These are phyloP conservation scores for Pyrrhosoma nymphula DNA, from an alignment of 2,888 invertebrate genomes.

Conservation along the genomic window DNA sequence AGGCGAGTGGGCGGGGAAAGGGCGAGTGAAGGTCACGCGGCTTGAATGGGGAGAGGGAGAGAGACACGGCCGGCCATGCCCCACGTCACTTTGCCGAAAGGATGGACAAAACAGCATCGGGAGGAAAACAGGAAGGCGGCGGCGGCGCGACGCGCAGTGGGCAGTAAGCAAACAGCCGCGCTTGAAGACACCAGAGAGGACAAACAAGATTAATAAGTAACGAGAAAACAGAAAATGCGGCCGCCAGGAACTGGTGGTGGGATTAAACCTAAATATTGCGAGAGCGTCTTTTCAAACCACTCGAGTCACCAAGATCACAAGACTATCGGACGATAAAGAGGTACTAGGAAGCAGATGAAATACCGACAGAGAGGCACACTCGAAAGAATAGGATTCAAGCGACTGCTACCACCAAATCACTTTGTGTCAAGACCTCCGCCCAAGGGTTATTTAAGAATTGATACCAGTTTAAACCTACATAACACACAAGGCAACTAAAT, in stretches of 20 bases:
- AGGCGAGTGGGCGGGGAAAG: slow-evolving; percentile 19
- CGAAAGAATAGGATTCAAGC: too few relatives aligned
- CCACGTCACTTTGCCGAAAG: slow-evolving; percentile 1
- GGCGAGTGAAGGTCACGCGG: slow-evolving; percentile 11
- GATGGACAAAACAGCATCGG: slow-evolving; percentile 22
- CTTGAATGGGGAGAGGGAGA: background rate
- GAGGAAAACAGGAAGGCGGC: background rate
- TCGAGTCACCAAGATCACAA: background rate
- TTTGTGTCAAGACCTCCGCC: too few relatives aligned
- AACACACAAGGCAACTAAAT: too few relatives aligned
- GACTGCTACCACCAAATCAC: too few relatives aligned
- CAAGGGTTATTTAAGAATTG: too few relatives aligned
- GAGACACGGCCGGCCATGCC: background rate
- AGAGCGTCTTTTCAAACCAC: background rate
- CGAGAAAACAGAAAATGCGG: background rate
- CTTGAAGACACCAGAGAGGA: background rate
- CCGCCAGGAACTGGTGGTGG: background rate
- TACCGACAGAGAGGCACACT: too few relatives aligned
- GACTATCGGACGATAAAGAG: too few relatives aligned
- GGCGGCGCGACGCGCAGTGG: background rate
- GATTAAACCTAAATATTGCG: background rate
- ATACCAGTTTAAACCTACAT: too few relatives aligned
- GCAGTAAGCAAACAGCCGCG: background rate
- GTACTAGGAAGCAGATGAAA: too few relatives aligned
- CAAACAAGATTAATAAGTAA: background rate